phyloP scores from a whole-genome alignment of 2,888 invertebrate genomes.

The Hecatera dysodea region DNA sequence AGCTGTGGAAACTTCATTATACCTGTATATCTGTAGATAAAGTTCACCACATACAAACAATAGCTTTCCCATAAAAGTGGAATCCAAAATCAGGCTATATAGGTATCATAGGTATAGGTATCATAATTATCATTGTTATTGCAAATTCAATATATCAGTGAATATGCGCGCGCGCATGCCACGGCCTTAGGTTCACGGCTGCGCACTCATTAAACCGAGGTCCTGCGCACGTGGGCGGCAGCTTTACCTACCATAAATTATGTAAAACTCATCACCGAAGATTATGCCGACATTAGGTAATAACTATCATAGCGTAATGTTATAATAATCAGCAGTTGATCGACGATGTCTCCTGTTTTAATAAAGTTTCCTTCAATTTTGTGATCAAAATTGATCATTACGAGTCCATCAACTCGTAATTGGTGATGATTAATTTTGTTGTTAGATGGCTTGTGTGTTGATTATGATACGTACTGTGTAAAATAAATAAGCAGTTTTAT shows the following conservation, averaged over 20 bases:
- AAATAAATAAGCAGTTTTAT: neutral
- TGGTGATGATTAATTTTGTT: conserved; percentile 37
- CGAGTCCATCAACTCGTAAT: conserved; percentile 34
- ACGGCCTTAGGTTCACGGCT: conserved; percentile 69
- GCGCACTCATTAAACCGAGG: conserved; percentile 60
- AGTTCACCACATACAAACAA: neutral
- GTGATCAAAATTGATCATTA: conserved; percentile 37
- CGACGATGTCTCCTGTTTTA: conserved; percentile 36
- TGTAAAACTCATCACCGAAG: conserved; percentile 68
- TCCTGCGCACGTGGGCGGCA: conserved; percentile 65
- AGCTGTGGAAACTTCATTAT: too few relatives aligned
- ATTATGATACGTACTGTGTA: neutral
- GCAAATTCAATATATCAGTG: conserved; percentile 34
- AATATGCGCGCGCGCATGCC: conserved; percentile 50
- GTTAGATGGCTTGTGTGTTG: neutral
- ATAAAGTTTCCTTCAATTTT: conserved; percentile 40
- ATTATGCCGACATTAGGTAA: conserved; percentile 67
- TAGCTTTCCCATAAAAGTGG: neutral
- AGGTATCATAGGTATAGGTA: too few relatives aligned
- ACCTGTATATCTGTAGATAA: too few relatives aligned
- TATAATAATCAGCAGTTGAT: conserved; percentile 60
- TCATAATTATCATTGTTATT: conserved; percentile 34
- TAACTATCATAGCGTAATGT: conserved; percentile 59
- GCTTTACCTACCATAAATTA: conserved; percentile 70
- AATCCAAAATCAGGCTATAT: conserved; percentile 29